Evolutionary conservation across 2,113 vertebrate species (phyloP), one percentile per base, ranked within the genome.

Genomic region (Paralichthys olivaceus): DNA sequence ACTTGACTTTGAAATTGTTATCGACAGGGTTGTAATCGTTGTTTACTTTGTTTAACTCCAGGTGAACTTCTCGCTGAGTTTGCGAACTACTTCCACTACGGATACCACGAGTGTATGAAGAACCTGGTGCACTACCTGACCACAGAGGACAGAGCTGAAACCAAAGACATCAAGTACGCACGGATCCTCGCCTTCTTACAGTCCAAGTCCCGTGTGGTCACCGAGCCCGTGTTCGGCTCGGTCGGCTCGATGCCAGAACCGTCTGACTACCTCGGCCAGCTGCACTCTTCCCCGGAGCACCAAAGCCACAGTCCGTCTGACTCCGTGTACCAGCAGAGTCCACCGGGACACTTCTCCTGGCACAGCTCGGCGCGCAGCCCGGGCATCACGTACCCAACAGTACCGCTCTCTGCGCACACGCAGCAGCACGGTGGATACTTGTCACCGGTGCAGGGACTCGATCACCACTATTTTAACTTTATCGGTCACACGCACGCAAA

Each of bases 21-120:
- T n/a, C 2, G 3, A 2, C 60, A 11, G 40, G 15, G 8, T 49
- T 61, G 6, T 77, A 64, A 86, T 25, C 13, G n/a, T 11, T 20
- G 22, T 6, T 65, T 55, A 2, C 29, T 59, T 54, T 57, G 11
- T 4, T 60, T 81, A 12, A 17, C 79, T 80, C 26, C 89, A 94
- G 95, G 95, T 89, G 98, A 99, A 77, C 93, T 99, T 53, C 91
- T 99, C 61, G 95, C 96, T n/a, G 98, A 99, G 86, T 99, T 99
- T 77, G 96, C 98, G n/a, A 98, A 97, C 91, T 99, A 99, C 72
- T 99, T 99, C 85, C 97, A 99, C 91, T 98, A 97, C 11, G 98
- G 98, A 77, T 99, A 99, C 89, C 97, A 97, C 75, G 97, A 99
- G 86, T 99, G 98, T 72, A 98, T 99, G 97, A 98, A 98, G 91